phyloP scores from a whole-genome alignment of 1,140 invertebrate species.

The Parasteatoda tepidariorum region DNA sequence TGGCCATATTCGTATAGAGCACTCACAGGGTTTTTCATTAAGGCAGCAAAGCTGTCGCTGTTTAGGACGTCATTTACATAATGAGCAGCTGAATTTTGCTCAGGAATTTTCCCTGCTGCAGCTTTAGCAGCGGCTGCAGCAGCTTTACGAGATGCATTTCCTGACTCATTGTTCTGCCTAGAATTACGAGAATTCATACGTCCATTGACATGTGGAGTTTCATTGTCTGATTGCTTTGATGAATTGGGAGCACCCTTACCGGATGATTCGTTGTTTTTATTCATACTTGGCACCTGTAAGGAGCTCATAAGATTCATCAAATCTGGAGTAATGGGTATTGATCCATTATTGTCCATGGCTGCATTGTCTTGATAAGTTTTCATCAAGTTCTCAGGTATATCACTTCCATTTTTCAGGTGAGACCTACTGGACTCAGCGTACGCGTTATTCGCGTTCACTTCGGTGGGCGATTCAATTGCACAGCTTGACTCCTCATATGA shows the following conservation, averaged over 20 bases:
- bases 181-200: constrained; percentile 34
- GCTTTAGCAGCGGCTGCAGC: constrained; percentile 30
- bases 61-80: constrained; percentile 61
- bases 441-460: constrained; percentile 60
- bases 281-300: constrained; percentile 38
- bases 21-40: constrained; percentile 71
- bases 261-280: constrained; percentile 50
- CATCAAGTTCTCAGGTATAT: constrained; percentile 30
- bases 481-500: constrained; percentile 49
- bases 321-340: constrained; percentile 26
- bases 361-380: constrained; percentile 30
- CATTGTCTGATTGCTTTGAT: constrained; percentile 17
- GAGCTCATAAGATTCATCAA: constrained; percentile 50
- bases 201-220: constrained; percentile 27
- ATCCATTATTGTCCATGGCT: constrained; percentile 10
- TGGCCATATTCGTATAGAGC: constrained; percentile 71
- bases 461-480: constrained; percentile 31
- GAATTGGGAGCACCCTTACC: constrained; percentile 38
- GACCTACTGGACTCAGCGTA: constrained; percentile 55
- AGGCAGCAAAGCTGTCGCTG: constrained; percentile 68
- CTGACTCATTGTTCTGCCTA: constrained; percentile 32
- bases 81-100: constrained; percentile 54
- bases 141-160: constrained; percentile 37
- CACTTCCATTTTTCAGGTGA: constrained; percentile 46
- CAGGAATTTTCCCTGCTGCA: constrained; percentile 41